These are phyloP conservation scores for Drosophila nigrodunni DNA, from an alignment of 1,140 invertebrate species.

Conservation along the genomic window DNA sequence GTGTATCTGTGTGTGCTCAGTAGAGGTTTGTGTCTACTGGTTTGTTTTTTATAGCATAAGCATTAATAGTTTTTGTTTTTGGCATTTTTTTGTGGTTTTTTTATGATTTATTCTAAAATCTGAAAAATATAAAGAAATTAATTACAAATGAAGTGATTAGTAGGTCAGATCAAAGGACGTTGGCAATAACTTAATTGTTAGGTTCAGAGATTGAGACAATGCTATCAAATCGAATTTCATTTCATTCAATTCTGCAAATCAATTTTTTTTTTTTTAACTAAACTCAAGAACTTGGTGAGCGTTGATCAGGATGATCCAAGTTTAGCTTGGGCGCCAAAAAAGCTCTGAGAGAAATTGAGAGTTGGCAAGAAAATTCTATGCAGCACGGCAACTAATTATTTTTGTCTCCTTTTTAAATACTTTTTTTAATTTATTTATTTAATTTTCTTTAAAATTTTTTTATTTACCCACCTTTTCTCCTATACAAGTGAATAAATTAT, in stretches of 20 bases:
- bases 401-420: neutral
- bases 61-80: conserved; percentile 39
- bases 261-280: too few relatives aligned
- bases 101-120: conserved; percentile 60
- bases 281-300: too few relatives aligned
- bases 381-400: too few relatives aligned
- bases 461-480: conserved; percentile 67
- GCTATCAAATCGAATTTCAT: conserved; percentile 4
- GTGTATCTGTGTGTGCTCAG: conserved; percentile 19
- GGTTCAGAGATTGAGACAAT: conserved; percentile 46
- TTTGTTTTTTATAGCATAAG: conserved; percentile 41
- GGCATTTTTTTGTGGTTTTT: conserved; percentile 53
- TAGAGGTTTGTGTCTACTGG: conserved; percentile 18
- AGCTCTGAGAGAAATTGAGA: too few relatives aligned
- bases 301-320: too few relatives aligned
- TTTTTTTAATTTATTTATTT: neutral
- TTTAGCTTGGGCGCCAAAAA: too few relatives aligned
- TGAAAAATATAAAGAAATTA: conserved; percentile 46
- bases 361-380: too few relatives aligned
- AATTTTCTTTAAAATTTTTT: neutral
- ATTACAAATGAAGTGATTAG: conserved; percentile 47
- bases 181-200: conserved; percentile 42
- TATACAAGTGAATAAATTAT: conserved; percentile 83
- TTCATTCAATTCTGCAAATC: too few relatives aligned
- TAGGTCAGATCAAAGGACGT: conserved; percentile 44